A percentile compares a stretch with the other conserved stretches of the same genome.
Conservation (phyloP, 1,140 invertebrate species). For the Popillia japonica region DNA sequence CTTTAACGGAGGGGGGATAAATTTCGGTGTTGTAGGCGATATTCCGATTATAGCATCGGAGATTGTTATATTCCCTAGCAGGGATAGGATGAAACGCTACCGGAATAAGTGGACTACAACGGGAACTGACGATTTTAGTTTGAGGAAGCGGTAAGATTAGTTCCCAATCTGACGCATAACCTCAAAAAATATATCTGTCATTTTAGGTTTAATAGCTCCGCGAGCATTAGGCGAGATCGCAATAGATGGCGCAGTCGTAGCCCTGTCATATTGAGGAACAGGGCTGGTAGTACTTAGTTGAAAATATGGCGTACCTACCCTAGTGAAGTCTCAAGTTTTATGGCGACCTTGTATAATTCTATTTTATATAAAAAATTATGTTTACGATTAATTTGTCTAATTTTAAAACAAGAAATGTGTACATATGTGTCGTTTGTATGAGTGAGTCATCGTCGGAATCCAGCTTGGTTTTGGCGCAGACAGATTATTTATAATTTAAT, state of each 20-base stretch:
- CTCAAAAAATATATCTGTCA: no score
- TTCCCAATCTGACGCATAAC: no score
- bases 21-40: neutral
- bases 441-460: neutral
- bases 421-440: neutral
- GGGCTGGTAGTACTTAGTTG: neutral
- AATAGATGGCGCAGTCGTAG: constrained; percentile 3
- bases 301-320: neutral
- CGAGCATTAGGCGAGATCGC: neutral
- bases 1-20: neutral
- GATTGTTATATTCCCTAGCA: neutral
- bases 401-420: no score
- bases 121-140: neutral
- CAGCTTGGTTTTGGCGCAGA: neutral
- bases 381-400: no score
- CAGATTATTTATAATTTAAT: neutral
- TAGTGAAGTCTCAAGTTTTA: neutral
- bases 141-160: neutral
- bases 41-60: neutral
- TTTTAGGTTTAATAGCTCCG: neutral
- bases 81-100: neutral
- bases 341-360: no score
- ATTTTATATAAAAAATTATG: no score
- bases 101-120: neutral
- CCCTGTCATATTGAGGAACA: neutral